Conservation (phyloP, 1,140 invertebrate species). For the Colletes gigas region DNA sequence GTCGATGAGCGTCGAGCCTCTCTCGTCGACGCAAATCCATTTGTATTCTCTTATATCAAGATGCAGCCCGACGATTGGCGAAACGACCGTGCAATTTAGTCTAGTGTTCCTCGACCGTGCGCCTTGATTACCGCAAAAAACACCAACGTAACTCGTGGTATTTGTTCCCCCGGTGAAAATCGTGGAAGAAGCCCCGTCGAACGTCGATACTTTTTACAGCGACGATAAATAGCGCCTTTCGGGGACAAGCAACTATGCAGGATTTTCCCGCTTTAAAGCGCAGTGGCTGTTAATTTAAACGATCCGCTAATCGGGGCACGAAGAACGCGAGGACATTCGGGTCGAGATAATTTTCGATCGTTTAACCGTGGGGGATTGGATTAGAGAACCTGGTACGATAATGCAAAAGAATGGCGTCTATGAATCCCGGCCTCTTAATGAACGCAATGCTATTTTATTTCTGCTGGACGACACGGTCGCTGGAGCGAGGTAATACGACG, state of each 20-base stretch:
- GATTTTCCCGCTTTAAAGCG: no score
- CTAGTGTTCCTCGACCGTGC: conserved; percentile 28
- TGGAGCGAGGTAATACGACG: neutral
- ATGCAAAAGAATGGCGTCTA: conserved; percentile 10
- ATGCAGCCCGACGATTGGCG: conserved; percentile 36
- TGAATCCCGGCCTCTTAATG: neutral
- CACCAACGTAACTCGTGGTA: neutral
- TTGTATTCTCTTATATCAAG: conserved; percentile 45
- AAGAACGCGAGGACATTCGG: neutral
- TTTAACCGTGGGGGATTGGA: conserved; percentile 2
- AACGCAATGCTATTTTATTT: conserved; percentile 15
- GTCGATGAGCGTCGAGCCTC: conserved; percentile 39
- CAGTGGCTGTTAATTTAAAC: conserved; percentile 8
- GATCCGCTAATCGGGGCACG: neutral
- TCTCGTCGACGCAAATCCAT: conserved; percentile 33
- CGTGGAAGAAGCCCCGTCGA: neutral
- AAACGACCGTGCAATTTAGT: conserved; percentile 33
- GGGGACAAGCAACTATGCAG: no score
- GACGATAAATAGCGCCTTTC: no score
- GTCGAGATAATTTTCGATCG: conserved; percentile 14
- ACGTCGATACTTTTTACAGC: neutral
- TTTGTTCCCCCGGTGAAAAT: neutral
- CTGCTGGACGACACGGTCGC: no score
- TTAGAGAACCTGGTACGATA: neutral
- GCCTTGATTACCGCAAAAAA: conserved; percentile 10